Conservation (phyloP, 2,888 invertebrate genomes). For the Drosophila mayaguana region DNA sequence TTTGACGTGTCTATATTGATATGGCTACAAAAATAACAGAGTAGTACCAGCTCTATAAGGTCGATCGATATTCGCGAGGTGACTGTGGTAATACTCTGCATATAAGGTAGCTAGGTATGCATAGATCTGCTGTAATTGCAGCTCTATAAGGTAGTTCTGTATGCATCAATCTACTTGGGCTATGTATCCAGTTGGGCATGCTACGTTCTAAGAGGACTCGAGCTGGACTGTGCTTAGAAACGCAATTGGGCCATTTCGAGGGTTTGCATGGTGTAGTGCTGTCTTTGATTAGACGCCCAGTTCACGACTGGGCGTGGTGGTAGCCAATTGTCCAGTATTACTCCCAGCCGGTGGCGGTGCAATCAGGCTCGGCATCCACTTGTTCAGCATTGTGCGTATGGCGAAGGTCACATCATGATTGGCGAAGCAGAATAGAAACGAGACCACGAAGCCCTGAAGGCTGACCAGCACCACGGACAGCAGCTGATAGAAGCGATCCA, state of each 20-base stretch:
- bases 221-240: constrained; percentile 8
- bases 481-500: constrained; percentile 88
- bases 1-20: constrained; percentile 28
- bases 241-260: constrained; percentile 39
- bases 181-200: background rate
- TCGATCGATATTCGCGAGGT: background rate
- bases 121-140: background rate
- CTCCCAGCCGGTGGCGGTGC: constrained; percentile 82
- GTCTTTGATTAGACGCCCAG: constrained; percentile 81
- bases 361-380: constrained; percentile 82
- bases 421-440: constrained; percentile 90
- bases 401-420: constrained; percentile 90
- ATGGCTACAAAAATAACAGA: constrained; percentile 21
- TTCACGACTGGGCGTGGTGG: constrained; percentile 85
- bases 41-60: background rate
- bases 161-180: background rate
- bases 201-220: background rate
- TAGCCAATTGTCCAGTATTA: constrained; percentile 84
- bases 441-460: constrained; percentile 90
- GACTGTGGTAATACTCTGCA: background rate
- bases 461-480: constrained; percentile 89
- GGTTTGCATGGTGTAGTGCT: constrained; percentile 12
- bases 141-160: background rate
- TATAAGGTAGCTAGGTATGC: constrained; percentile 1
- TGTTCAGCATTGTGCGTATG: constrained; percentile 85